Conservation (phyloP, 2,113 vertebrate species). For the Chionomys nivalis region DNA sequence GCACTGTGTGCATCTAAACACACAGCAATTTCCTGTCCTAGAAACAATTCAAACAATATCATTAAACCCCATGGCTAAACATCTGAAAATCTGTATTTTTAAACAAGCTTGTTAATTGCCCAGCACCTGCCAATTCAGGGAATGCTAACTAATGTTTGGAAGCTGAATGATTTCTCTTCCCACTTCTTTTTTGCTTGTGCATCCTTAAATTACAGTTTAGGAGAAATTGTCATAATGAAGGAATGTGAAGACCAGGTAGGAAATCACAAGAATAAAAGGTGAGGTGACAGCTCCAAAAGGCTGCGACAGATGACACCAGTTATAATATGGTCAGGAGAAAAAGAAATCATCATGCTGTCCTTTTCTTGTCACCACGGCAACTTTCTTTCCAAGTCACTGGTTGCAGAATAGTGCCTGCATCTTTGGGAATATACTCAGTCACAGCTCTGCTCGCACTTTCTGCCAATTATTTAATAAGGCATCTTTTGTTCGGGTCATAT, state of each 20-base stretch:
- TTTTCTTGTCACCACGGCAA: neutral
- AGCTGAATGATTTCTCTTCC: neutral
- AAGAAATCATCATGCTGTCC: neutral
- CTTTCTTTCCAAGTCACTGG: neutral
- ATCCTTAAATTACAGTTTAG: constrained; percentile 60
- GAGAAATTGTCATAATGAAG: constrained; percentile 29
- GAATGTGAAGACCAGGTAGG: neutral
- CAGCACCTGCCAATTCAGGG: neutral
- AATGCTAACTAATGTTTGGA: neutral
- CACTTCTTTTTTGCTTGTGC: constrained; percentile 42
- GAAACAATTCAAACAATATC: constrained; percentile 34
- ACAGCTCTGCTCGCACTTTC: neutral
- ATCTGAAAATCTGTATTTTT: constrained; percentile 51
- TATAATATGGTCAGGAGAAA: neutral
- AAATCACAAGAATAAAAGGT: constrained; percentile 48
- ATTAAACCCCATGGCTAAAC: constrained; percentile 8
- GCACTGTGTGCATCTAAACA: neutral
- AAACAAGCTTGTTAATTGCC: constrained; percentile 54
- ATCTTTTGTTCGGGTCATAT: constrained; percentile 10
- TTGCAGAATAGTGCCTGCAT: neutral
- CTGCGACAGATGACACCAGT: neutral
- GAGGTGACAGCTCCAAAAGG: neutral
- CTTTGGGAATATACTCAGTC: neutral
- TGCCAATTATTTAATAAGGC: constrained; percentile 13
- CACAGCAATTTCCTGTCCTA: neutral